Base-by-base conservation (phyloP, 2,888 invertebrate species). In the Protonemura montana region DNA sequence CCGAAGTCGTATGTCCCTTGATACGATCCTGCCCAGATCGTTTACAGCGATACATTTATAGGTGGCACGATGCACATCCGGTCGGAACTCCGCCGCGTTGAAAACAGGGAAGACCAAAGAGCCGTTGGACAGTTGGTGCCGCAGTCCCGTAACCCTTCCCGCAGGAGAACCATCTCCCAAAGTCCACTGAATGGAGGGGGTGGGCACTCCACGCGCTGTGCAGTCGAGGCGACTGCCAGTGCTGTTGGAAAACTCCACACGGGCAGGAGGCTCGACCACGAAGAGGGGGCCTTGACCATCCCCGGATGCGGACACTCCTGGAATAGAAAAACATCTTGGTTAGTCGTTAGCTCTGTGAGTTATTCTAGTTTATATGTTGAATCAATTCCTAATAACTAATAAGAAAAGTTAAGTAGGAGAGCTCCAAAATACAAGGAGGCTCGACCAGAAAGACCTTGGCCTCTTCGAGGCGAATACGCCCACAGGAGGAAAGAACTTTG, bases 291-390 rank as follows among this genome's bases (percentile, higher is more conserved):
- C 88, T 59, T 88, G 87, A 87, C 91, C 91, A 89, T 91, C 91
- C 90, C 91, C 90, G 89, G 91, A 90, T 88, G 90, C 90, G 87
- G 90, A 90, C 89, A 91, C 90, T 87, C 91, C 91, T 91, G 89
- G 0, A 90, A 90, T 84, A 88, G 28, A 86, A 13, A 86, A 10
- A 26, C 78, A 78, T 35, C 10, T n/a, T n/a, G n/a, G 35, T 35
- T 35, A n/a, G n/a, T 35, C 35, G 3, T 35, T 35, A 35, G 35
- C 10, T 35, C 5, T 3, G 35, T 35, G 35, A n/a, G n/a, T n/a
- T n/a, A n/a, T n/a, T n/a, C n/a, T n/a, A n/a, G n/a, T n/a, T n/a
- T n/a, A n/a, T n/a, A n/a, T n/a, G n/a, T n/a, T n/a, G n/a, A n/a
- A n/a, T n/a, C n/a, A n/a, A n/a, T n/a, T n/a, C n/a, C n/a, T n/a